Percentiles rank a stretch among this genome's conserved stretches.
Conservation (phyloP, 2,888 invertebrate genomes). For the Diabrotica balteata region DNA sequence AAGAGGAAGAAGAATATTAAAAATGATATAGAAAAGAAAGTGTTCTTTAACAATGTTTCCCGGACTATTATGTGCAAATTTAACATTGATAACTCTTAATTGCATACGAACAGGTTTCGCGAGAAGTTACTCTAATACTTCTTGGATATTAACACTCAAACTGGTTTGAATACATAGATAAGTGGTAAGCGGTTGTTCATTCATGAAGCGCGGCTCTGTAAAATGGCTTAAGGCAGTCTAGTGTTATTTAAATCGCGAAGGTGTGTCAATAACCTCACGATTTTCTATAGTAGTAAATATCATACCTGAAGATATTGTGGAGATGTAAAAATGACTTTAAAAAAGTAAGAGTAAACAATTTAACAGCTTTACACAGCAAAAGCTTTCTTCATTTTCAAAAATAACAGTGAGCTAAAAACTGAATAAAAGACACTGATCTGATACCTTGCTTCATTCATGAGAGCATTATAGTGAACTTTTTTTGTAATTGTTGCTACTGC, state of each 20-base stretch:
- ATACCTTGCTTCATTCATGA: too few relatives aligned
- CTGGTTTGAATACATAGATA: slow-evolving; percentile 18
- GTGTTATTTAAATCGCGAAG: slow-evolving; percentile 4
- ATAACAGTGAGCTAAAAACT: too few relatives aligned
- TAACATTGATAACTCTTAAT: slow-evolving; percentile 2
- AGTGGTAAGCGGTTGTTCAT: slow-evolving; percentile 15
- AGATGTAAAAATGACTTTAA: too few relatives aligned
- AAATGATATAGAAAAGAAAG: too few relatives aligned
- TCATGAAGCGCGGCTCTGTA: slow-evolving; percentile 19
- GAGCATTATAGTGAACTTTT: too few relatives aligned
- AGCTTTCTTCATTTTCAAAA: too few relatives aligned
- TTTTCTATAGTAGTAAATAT: not conserved
- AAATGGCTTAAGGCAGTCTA: slow-evolving; percentile 10
- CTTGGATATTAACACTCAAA: slow-evolving; percentile 20
- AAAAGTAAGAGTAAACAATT: too few relatives aligned
- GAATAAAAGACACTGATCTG: too few relatives aligned
- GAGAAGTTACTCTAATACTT: slow-evolving; percentile 6
- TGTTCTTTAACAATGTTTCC: not conserved
- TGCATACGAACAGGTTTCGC: slow-evolving; percentile 11
- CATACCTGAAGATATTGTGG: not conserved
- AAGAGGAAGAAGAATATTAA: too few relatives aligned
- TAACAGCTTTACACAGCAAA: too few relatives aligned
- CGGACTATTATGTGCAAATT: slow-evolving; percentile 1
- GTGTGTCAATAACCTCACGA: not conserved
- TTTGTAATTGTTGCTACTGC: too few relatives aligned